Evolutionary conservation across 1,140 invertebrate species (phyloP), one percentile per base, ranked within the genome.

Genomic region (Oscheius sp.): DNA sequence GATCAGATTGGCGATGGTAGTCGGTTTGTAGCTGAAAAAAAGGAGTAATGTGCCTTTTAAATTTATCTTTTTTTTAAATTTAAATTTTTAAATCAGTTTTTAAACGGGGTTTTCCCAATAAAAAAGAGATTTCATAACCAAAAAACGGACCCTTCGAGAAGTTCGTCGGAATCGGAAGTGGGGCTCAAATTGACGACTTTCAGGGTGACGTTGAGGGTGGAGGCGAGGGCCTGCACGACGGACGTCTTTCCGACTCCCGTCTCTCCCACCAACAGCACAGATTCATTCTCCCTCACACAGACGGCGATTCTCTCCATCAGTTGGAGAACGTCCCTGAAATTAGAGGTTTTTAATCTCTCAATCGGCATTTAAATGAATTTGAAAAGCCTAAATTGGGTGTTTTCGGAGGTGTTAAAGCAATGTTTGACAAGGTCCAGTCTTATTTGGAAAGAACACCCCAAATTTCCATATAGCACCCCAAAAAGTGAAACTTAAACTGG

Each of bases 201-300:
- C 15, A 99, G 86, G 91, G 76, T 93, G 89, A 15, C 91, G 90
- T 87, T 77, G 3, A 78, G 75, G 38, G 62, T 78, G 61, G 90
- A 88, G 0, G 95, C 93, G 23, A 99, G 86, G 85, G 92, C 94
- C 84, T 99, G 96, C 34, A 99, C 89, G 0, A 91, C 90, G n/a
- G 93, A 93, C 0, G 97, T 99, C 88, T 99, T 99, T 13, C 97
- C 96, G 15, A 93, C 95, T 49, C 96, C 97, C 0, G 96, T 99
- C 87, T 99, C 97, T 58, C 97, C 97, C 0, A 97, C 94, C 3
- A 99, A 86, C 7, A 99, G 86, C 1, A 98, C 92, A 0, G 95
- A 93, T 85, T 99, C 96, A 38, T 90, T 90, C 36, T 90, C 88
- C 26, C 69, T 45, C 3, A 84, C 66, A 68, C 79, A 82, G 28